Evolutionary conservation across 2,888 invertebrate genomes (phyloP).

Genomic region (Pseudococcus longispinus): DNA sequence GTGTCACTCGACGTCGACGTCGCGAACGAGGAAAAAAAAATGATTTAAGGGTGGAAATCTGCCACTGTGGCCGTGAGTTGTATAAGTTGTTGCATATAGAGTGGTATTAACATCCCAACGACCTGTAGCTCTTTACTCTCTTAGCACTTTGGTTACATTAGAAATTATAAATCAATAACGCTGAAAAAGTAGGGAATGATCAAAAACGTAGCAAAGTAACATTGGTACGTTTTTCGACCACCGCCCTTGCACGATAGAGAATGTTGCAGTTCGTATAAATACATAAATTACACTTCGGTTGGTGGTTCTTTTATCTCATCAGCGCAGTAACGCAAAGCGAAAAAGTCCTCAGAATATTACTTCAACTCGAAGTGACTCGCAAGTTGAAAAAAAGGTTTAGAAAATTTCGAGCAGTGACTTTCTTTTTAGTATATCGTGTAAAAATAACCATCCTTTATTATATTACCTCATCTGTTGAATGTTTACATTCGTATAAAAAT

Average conservation of each 20-base stretch:
- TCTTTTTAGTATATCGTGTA: background rate
- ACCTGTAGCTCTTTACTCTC: slow-evolving; percentile 49
- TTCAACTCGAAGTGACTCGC: background rate
- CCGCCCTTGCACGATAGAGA: slow-evolving; percentile 14
- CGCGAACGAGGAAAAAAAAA: background rate
- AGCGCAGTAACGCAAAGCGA: background rate
- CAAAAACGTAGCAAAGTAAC: slow-evolving; percentile 30
- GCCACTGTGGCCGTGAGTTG: background rate
- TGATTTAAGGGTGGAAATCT: slow-evolving; percentile 27
- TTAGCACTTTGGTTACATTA: slow-evolving; percentile 31
- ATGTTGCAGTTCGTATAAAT: slow-evolving; percentile 7
- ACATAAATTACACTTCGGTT: background rate
- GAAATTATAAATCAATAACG: slow-evolving; percentile 47
- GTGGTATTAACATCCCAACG: slow-evolving; percentile 35
- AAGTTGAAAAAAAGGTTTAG: background rate
- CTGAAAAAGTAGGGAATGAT: slow-evolving; percentile 53
- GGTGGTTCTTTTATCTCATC: background rate
- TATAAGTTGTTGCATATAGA: slow-evolving; percentile 13
- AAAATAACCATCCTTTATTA: background rate
- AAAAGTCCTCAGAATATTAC: background rate
- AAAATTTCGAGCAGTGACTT: background rate
- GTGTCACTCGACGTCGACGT: background rate
- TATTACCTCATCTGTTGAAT: background rate
- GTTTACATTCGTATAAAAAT: background rate
- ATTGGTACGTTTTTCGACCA: slow-evolving; percentile 36